Base-by-base conservation (phyloP, 2,797 vertebrate species). In the Phrynocephalus forsythii region DNA sequence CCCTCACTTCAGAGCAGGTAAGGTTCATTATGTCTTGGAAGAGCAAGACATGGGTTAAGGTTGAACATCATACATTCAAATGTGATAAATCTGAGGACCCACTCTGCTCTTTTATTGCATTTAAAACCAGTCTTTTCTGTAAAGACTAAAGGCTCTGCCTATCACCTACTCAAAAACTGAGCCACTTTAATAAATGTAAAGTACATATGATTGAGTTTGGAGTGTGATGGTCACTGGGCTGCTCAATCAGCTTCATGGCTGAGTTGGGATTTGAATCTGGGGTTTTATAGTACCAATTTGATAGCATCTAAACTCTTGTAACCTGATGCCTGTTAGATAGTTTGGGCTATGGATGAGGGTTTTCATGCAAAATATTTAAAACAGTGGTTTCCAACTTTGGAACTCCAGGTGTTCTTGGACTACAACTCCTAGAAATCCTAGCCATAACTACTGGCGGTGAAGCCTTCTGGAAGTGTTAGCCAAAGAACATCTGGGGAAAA, bases 51-150 rank as follows among this genome's bases (percentile, higher is more conserved):
- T 28, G 33, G 18, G 1, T 48, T 10, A 90, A 81, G 38, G 52
- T 87, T 4, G 91, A 93, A 92, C 85, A 91, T 92, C 91, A 87
- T 91, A 81, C 84, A 88, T 73, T 79, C 15, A 38, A 38, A 18
- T 5, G 5, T 50, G 48, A 18, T 15, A 71, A 86, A 69, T 5
- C 18, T 33, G 78, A 69, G 24, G 24, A 16, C 28, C 3, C 26
- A n/a, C 20, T 13, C 60, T 79, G 20, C 30, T 56, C 28, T 44
- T 81, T 22, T 13, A 38, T 48, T 20, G 18, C 28, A n/a, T 38
- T 60, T 48, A 44, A 48, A 50, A 22, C 28, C 11, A 22, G 38
- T 60, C n/a, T n/a, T 30, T 72, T 7, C 26, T 60, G 11, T 26
- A 73, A 9, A 22, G 9, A 56, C 13, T 56, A 13, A 56, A 56